Conservation (phyloP, 37 sponge, comb jelly and placozoan genomes). For the Aphrocallistes beatrix region DNA sequence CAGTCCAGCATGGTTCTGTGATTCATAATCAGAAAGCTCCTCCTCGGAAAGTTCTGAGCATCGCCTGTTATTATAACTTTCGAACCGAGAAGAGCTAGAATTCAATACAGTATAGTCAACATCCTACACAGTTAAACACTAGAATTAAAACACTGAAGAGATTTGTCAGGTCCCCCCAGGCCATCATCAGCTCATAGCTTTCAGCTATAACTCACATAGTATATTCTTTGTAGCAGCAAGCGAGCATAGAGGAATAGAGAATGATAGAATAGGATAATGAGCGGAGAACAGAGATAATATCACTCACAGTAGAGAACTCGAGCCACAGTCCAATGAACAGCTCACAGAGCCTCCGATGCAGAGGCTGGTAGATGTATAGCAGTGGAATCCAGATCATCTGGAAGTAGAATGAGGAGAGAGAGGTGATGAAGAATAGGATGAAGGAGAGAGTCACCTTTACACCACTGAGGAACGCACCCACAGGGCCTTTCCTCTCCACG, state of each 20-base stretch:
- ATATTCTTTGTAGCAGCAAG: background rate
- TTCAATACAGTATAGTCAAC: background rate
- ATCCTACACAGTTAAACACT: background rate
- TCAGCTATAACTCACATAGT: background rate
- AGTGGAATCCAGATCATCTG: background rate
- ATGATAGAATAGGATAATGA: background rate
- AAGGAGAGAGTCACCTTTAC: background rate
- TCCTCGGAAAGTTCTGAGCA: background rate
- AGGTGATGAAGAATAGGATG: background rate
- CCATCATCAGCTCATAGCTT: background rate
- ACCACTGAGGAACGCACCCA: background rate
- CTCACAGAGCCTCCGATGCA: background rate
- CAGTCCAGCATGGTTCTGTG: conserved; percentile 71
- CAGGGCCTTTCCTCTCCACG: background rate
- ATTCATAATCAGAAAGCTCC: conserved; percentile 55
- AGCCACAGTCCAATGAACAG: background rate
- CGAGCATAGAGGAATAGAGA: background rate
- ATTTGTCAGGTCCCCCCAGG: background rate
- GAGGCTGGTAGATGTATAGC: background rate
- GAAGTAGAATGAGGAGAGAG: background rate
- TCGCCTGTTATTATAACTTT: background rate
- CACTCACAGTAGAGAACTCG: background rate
- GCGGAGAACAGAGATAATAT: too few species aligned
- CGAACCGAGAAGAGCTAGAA: background rate
- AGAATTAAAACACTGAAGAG: background rate